Evolutionary conservation across 2,797 vertebrate genomes (phyloP).

Genomic region (Chiloscyllium punctatum): DNA sequence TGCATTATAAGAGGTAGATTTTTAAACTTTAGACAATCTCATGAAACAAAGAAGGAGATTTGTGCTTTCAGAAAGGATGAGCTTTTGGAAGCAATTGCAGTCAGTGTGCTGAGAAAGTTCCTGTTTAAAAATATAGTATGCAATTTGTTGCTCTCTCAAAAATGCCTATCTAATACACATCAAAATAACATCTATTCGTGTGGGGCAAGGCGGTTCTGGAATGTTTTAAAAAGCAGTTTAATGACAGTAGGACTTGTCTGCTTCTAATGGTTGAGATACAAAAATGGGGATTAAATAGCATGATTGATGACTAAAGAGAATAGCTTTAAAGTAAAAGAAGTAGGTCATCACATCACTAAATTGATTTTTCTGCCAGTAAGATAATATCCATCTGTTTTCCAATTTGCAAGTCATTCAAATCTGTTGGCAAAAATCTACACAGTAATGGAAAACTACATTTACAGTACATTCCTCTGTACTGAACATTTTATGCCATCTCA

Average conservation of each 20-base stretch:
- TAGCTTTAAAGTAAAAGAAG: not conserved
- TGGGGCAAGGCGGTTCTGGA: not conserved
- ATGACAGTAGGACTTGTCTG: not conserved
- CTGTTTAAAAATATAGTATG: not conserved
- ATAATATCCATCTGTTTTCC: constrained; percentile 12
- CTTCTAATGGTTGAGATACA: not conserved
- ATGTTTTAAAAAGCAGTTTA: not conserved
- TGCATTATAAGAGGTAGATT: not conserved
- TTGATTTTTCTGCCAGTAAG: not conserved
- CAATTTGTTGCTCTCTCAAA: not conserved
- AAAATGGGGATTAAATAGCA: not conserved
- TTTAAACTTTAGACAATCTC: not conserved
- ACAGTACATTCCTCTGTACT: not conserved
- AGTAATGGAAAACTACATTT: not conserved
- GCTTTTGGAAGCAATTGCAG: not conserved
- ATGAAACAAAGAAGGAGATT: not conserved
- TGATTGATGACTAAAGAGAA: not conserved
- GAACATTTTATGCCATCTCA: not conserved
- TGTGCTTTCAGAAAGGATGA: not conserved
- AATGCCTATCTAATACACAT: not conserved
- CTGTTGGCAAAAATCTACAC: not conserved
- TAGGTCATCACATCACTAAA: not conserved
- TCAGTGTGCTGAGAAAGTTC: not conserved
- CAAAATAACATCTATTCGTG: not conserved
- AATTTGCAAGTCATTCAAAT: not conserved